Base-by-base conservation (phyloP, 2,797 vertebrate species). In the Sphenopsis melanotis region DNA sequence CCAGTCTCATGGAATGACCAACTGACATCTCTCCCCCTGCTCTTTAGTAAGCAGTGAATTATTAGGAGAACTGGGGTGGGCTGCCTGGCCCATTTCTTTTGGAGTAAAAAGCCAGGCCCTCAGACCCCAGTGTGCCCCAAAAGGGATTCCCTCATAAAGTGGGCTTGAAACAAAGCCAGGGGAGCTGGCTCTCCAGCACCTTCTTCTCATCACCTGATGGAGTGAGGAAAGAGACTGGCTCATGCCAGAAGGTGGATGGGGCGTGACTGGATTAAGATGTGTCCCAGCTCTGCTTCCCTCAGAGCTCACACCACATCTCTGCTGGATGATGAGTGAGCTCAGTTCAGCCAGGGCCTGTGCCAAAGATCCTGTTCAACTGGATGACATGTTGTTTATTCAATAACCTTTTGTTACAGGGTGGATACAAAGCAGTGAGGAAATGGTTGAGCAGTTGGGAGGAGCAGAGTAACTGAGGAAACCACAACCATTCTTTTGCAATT, bases 31-130 rank as follows among this genome's bases (percentile, higher is more conserved):
- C 79, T 95, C 76, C 69, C 79, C 46, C 78, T 72, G 81, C 84
- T 94, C 96, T 92, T 93, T 85, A 93, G 68, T 60, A 88, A 86
- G 78, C 55, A 88, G 55, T 14, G 83, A 92, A 87, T 94, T 92
- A 95, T 75, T 76, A 85, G 78, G 85, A 94, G 93, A 91, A 90
- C 59, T 57, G 86, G 71, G 69, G 70, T 12, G 10, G 64, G 76
- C 19, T 52, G 64, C 89, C 53, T 0, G 2, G 93, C 68, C 74
- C 77, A 46, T 57, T 92, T 92, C 14, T 22, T 93, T 76, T 1
- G 1, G 41, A 66, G 74, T 52, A 59, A 90, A 82, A 90, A 53
- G 34, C 23, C 77, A 81, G 49, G 55, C 30, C 34, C 79, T 89
- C 68, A 53, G 60, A 77, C 20, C 57, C 56, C 47, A 16, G 32